Conservation (phyloP, 2,888 invertebrate genomes). For the Morpho helenor region DNA sequence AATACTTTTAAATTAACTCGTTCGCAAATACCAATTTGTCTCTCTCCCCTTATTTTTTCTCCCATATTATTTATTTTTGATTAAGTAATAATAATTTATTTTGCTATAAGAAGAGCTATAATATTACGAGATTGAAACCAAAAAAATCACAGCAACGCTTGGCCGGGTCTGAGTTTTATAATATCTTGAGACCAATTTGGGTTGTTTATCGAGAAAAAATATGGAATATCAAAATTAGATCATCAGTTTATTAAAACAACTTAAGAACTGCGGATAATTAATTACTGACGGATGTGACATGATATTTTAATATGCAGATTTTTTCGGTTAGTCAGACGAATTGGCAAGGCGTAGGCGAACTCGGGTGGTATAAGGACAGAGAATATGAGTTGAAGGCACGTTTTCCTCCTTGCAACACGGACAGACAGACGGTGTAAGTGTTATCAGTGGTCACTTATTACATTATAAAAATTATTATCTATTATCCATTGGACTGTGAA, state of each 20-base stretch:
- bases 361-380: conserved; percentile 56
- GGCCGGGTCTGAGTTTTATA: too few relatives aligned
- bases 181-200: too few relatives aligned
- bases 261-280: conserved; percentile 25
- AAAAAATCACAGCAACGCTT: too few relatives aligned
- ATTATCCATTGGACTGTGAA: neutral
- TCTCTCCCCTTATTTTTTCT: too few relatives aligned
- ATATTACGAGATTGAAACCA: too few relatives aligned
- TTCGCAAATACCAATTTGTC: too few relatives aligned
- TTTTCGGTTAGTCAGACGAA: conserved; percentile 26
- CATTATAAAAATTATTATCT: conserved; percentile 1
- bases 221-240: conserved; percentile 18
- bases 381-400: conserved; percentile 40
- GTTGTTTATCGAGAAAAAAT: too few relatives aligned
- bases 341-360: conserved; percentile 54
- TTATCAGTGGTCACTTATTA: conserved; percentile 19
- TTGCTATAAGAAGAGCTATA: too few relatives aligned
- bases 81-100: too few relatives aligned
- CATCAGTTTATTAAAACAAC: conserved; percentile 17
- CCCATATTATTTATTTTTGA: too few relatives aligned
- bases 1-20: too few relatives aligned
- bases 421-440: conserved; percentile 57
- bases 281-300: conserved; percentile 28
- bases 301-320: conserved; percentile 26
- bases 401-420: conserved; percentile 53